Evolutionary conservation across 2,113 vertebrate genomes (phyloP).

Genomic region (Stegostoma tigrinum): DNA sequence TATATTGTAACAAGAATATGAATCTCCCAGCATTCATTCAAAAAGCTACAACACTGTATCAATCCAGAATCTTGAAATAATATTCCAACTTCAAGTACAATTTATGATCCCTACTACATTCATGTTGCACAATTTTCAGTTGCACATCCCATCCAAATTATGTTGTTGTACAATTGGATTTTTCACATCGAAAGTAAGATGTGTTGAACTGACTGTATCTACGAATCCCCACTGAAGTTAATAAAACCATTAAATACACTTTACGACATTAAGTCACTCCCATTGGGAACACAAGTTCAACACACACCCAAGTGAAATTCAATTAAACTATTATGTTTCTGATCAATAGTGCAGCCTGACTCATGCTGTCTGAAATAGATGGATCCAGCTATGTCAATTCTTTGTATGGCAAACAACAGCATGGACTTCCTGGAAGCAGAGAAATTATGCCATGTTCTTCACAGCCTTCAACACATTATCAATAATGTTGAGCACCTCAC

Average conservation of each 20-base stretch:
- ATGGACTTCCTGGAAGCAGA: neutral
- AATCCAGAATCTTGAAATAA: neutral
- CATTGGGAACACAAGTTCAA: neutral
- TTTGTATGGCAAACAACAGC: neutral
- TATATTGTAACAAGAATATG: neutral
- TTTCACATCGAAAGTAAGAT: neutral
- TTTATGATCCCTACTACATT: neutral
- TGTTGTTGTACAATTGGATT: neutral
- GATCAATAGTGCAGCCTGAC: neutral
- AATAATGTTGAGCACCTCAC: too few relatives aligned
- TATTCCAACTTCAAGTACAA: neutral
- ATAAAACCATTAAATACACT: neutral
- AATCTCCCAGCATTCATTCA: neutral
- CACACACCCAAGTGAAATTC: neutral
- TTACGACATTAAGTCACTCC: neutral
- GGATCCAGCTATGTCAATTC: neutral
- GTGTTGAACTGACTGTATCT: neutral
- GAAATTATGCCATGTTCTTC: too few relatives aligned
- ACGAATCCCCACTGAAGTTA: neutral
- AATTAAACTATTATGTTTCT: neutral
- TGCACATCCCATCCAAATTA: neutral
- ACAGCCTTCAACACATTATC: too few relatives aligned
- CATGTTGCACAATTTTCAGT: neutral
- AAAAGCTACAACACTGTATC: neutral
- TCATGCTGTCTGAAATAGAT: neutral